A percentile compares a stretch with the other conserved stretches of the same genome.
Evolutionary conservation across 37 sponge, comb jelly and placozoan species (phyloP).

Genomic region (Diacarnus erythraeanus): DNA sequence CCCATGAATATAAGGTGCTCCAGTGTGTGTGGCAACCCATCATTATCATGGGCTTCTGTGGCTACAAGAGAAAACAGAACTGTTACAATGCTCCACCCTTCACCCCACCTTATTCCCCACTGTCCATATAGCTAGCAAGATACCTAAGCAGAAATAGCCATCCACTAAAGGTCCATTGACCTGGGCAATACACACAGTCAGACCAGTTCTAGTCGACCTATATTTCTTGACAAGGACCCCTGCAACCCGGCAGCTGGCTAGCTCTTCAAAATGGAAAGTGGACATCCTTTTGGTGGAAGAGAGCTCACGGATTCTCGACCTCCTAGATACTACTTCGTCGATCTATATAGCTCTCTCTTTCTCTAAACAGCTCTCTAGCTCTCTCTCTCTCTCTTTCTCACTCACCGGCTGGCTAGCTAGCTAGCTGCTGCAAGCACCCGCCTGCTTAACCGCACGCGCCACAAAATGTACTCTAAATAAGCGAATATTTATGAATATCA

Average conservation of each 20-base stretch:
- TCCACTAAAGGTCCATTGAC: constrained; percentile 87
- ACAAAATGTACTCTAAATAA: too few relatives aligned
- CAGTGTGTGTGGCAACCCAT: constrained; percentile 96
- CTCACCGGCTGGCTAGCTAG: too few relatives aligned
- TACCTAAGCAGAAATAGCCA: constrained; percentile 87
- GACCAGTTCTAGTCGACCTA: constrained; percentile 70
- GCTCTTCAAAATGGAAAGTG: neutral
- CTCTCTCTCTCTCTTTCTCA: too few relatives aligned
- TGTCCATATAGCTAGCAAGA: neutral
- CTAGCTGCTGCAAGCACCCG: too few relatives aligned
- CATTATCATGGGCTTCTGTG: constrained; percentile 94
- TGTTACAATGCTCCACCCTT: neutral
- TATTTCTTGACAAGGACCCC: constrained; percentile 71
- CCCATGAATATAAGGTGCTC: constrained; percentile 99
- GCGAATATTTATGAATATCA: too few relatives aligned
- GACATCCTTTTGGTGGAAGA: too few relatives aligned
- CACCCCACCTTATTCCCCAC: neutral
- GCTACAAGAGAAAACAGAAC: constrained; percentile 38
- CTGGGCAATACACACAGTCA: constrained; percentile 72
- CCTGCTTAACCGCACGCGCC: too few relatives aligned
- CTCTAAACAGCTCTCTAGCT: too few relatives aligned
- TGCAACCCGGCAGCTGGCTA: constrained; percentile 35
- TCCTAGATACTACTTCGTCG: too few relatives aligned
- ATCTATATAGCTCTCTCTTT: too few relatives aligned
- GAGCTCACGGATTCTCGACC: too few relatives aligned